phyloP scores from a whole-genome alignment of 2,888 invertebrate genomes.

The Sthenelais limicola region DNA sequence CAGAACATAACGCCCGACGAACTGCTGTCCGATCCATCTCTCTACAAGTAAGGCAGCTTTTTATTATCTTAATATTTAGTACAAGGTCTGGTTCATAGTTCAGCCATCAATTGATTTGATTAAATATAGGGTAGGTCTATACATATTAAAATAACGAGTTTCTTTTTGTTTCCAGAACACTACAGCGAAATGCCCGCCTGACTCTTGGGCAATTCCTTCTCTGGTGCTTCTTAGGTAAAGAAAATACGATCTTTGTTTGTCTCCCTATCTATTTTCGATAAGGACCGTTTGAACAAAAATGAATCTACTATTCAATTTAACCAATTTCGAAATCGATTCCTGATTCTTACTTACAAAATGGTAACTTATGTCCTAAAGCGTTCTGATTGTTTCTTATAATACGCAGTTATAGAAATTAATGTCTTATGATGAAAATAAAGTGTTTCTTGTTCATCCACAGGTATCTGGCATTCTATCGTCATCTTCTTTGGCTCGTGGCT shows the following conservation, averaged over 20 bases:
- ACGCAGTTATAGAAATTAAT: neutral
- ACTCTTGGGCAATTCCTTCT: constrained; percentile 77
- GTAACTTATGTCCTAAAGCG: too few relatives aligned
- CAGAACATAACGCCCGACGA: constrained; percentile 78
- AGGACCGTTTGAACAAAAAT: neutral
- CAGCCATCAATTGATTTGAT: too few relatives aligned
- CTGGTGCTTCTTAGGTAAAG: constrained; percentile 65
- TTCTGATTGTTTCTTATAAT: too few relatives aligned
- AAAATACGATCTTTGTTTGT: constrained; percentile 4
- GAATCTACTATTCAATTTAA: neutral
- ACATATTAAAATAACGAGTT: neutral
- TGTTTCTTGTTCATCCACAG: constrained; percentile 56
- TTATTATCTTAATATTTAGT: too few relatives aligned
- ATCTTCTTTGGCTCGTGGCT: constrained; percentile 67
- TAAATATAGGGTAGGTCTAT: neutral
- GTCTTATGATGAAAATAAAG: neutral
- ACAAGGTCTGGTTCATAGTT: too few relatives aligned
- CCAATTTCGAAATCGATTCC: too few relatives aligned
- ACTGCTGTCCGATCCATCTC: constrained; percentile 78
- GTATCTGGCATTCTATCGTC: constrained; percentile 71
- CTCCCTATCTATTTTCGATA: neutral
- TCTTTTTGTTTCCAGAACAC: constrained; percentile 59
- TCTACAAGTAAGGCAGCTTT: constrained; percentile 78
- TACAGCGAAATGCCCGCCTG: constrained; percentile 77
- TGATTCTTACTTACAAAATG: too few relatives aligned